phyloP scores from a whole-genome alignment of 2,888 invertebrate species.

The Cyclophora albipunctata region DNA sequence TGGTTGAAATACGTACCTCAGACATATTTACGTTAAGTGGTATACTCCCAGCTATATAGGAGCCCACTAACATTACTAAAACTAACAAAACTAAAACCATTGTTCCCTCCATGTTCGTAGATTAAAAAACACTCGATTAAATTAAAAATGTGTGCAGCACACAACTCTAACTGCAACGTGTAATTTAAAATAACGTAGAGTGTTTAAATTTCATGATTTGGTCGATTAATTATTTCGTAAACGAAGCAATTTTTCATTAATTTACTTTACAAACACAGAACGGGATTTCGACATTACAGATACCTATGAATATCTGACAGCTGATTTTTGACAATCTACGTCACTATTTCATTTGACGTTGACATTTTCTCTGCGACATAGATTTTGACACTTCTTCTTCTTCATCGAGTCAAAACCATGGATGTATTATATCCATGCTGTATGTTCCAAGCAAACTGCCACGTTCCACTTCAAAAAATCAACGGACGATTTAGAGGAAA shows the following conservation, averaged over 20 bases:
- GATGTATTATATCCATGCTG: no score
- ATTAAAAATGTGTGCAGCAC: slow-evolving; percentile 2
- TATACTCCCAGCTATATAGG: slow-evolving; percentile 95
- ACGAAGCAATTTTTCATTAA: not conserved
- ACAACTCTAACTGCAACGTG: not conserved
- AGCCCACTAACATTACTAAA: slow-evolving; percentile 96
- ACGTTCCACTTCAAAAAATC: no score
- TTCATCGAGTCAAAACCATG: no score
- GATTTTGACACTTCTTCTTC: no score
- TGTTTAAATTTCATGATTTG: slow-evolving; percentile 10
- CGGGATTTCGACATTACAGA: no score
- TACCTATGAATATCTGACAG: no score
- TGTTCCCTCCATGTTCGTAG: slow-evolving; percentile 85
- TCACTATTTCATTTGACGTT: no score
- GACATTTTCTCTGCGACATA: no score
- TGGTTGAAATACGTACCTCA: slow-evolving; percentile 79
- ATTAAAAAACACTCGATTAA: slow-evolving; percentile 3
- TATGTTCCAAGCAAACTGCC: no score
- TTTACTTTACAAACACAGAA: no score
- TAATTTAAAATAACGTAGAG: slow-evolving; percentile 2
- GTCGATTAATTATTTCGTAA: slow-evolving; percentile 4
- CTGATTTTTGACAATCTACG: no score
- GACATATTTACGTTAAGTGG: slow-evolving; percentile 95
- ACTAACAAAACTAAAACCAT: slow-evolving; percentile 87
- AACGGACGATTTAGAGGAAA: no score